These are phyloP conservation scores for Maniola hyperantus DNA, from an alignment of 2,888 invertebrate genomes.

Conservation along the genomic window DNA sequence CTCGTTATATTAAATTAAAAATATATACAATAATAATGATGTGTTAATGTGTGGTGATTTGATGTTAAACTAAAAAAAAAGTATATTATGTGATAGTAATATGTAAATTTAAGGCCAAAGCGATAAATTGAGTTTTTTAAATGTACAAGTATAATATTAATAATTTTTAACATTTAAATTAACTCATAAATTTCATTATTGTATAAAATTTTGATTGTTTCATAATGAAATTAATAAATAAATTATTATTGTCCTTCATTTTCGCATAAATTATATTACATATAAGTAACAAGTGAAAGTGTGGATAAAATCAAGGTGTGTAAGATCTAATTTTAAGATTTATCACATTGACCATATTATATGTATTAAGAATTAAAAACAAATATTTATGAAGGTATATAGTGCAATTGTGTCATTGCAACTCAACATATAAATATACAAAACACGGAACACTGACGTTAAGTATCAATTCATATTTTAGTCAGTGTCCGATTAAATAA, in stretches of 20 bases:
- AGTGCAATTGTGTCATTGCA: slow-evolving; percentile 34
- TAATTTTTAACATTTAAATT: too few relatives aligned
- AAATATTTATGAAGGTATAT: not conserved
- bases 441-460: slow-evolving; percentile 39
- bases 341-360: not conserved
- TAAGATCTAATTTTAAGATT: not conserved
- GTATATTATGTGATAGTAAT: not conserved
- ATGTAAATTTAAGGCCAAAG: slow-evolving; percentile 7
- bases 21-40: slow-evolving; percentile 37
- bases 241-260: too few relatives aligned
- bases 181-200: too few relatives aligned
- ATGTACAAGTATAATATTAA: not conserved
- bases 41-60: slow-evolving; percentile 60
- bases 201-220: too few relatives aligned
- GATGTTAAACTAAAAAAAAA: slow-evolving; percentile 32
- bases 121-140: not conserved
- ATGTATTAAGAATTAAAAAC: not conserved
- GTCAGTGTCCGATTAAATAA: slow-evolving; percentile 28
- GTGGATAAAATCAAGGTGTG: not conserved
- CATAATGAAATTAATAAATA: too few relatives aligned
- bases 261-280: too few relatives aligned
- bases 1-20: not conserved
- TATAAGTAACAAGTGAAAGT: not conserved
- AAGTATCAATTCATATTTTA: slow-evolving; percentile 17
- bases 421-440: slow-evolving; percentile 44